Conservation (phyloP, 2,113 vertebrate species). For the Rhinopomastus cyanomelas region DNA sequence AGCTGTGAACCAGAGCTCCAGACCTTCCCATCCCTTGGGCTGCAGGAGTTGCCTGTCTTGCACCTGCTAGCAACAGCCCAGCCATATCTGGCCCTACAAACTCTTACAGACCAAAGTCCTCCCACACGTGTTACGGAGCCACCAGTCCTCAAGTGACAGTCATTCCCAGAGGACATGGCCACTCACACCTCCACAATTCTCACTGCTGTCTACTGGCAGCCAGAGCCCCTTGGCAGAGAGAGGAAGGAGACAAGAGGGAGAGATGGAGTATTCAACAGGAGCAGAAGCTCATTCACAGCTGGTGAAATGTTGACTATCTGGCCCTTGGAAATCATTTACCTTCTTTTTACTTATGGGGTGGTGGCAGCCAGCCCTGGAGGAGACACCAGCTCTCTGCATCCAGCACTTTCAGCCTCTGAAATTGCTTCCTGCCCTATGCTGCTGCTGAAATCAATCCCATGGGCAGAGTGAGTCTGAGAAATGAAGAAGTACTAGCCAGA, state of each 20-base stretch:
- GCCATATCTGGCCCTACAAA: not conserved
- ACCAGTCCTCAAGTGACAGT: not conserved
- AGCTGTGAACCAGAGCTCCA: not conserved
- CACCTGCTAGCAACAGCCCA: not conserved
- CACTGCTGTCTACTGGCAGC: not conserved
- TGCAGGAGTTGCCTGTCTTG: not conserved
- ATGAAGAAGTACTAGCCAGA: conserved; percentile 20
- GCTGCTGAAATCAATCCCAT: conserved; percentile 27
- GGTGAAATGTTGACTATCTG: not conserved
- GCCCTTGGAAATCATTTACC: not conserved
- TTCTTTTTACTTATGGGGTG: not conserved
- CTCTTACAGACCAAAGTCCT: rapidly evolving
- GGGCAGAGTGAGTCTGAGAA: conserved; percentile 17
- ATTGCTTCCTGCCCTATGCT: not conserved
- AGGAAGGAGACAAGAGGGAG: not conserved
- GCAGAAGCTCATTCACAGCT: not conserved
- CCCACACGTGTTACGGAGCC: not conserved
- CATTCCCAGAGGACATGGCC: not conserved
- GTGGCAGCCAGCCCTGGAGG: not conserved
- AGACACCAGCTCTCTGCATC: not conserved
- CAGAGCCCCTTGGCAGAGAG: not conserved
- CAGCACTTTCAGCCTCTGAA: not conserved
- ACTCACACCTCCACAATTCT: rapidly evolving
- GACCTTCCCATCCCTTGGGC: not conserved
- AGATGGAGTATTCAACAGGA: not conserved